phyloP scores from a whole-genome alignment of 1,140 invertebrate genomes.

The Zeugodacus cucurbitae region DNA sequence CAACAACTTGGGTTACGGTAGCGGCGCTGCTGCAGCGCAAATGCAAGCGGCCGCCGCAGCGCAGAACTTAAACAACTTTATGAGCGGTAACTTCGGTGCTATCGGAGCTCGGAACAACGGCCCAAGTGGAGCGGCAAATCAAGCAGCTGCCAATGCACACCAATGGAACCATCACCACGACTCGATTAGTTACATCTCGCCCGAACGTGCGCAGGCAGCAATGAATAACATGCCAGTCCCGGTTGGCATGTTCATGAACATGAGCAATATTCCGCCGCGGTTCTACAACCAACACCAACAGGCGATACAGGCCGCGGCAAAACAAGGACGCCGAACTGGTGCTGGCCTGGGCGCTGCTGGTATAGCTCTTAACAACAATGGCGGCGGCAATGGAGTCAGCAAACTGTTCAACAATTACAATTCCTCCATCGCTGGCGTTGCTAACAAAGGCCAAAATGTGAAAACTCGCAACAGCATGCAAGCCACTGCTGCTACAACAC shows the following conservation, averaged over 20 bases:
- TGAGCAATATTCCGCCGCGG: slow-evolving; percentile 87
- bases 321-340: slow-evolving; percentile 52
- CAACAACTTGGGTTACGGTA: slow-evolving; percentile 32
- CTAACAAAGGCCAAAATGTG: neutral
- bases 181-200: slow-evolving; percentile 92
- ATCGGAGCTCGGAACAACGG: neutral
- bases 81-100: slow-evolving; percentile 16
- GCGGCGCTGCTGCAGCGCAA: slow-evolving; percentile 65
- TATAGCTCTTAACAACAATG: slow-evolving; percentile 42
- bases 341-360: slow-evolving; percentile 5
- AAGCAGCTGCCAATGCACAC: neutral
- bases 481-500: neutral
- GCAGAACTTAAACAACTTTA: neutral
- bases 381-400: slow-evolving; percentile 50
- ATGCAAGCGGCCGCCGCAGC: slow-evolving; percentile 67
- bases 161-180: slow-evolving; percentile 77
- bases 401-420: slow-evolving; percentile 27
- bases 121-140: neutral
- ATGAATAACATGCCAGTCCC: slow-evolving; percentile 87
- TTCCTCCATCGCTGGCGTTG: neutral
- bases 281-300: slow-evolving; percentile 85
- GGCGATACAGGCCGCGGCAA: slow-evolving; percentile 68
- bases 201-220: slow-evolving; percentile 82
- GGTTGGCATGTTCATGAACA: slow-evolving; percentile 95
- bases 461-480: neutral